These are phyloP conservation scores for Gadus chalcogrammus DNA, from an alignment of 2,113 vertebrate species.

Conservation along the genomic window DNA sequence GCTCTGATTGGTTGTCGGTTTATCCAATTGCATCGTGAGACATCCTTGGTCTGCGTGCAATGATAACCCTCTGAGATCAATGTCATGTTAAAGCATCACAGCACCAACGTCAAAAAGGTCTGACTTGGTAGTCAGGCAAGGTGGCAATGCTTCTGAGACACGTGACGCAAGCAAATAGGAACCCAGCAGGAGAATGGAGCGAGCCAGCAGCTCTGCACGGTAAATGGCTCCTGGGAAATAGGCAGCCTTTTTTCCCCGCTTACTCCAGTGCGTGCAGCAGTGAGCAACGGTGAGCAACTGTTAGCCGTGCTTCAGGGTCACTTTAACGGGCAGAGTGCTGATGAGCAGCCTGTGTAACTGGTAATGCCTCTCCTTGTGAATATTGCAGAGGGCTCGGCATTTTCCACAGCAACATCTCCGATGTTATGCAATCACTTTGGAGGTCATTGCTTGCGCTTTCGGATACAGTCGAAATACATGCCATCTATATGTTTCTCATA, in stretches of 20 bases:
- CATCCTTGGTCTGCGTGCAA: not conserved
- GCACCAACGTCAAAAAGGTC: too few species aligned
- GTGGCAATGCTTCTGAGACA: too few species aligned
- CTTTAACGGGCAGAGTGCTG: constrained; percentile 54
- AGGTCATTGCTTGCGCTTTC: constrained; percentile 30
- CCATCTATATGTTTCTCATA: constrained; percentile 25
- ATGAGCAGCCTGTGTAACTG: constrained; percentile 45
- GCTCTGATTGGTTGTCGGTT: too few species aligned
- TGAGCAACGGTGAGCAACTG: too few species aligned
- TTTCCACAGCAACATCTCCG: constrained; percentile 27
- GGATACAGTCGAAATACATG: constrained; percentile 10
- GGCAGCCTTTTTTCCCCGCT: constrained; percentile 55
- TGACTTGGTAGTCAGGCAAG: too few species aligned
- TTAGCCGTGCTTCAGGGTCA: constrained; percentile 25
- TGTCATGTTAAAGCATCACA: not conserved
- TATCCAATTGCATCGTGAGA: too few species aligned
- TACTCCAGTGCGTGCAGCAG: constrained; percentile 45
- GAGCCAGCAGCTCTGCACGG: constrained; percentile 43
- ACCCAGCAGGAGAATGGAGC: constrained; percentile 17
- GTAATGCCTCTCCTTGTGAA: constrained; percentile 32
- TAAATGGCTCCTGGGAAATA: constrained; percentile 50
- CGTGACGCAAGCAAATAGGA: not conserved
- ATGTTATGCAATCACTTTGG: constrained; percentile 28
- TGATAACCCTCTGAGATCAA: not conserved
- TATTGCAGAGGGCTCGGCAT: constrained; percentile 46